Evolutionary conservation across 1,140 invertebrate genomes (phyloP), one percentile per base, ranked within the genome.

Genomic region (Lordiphosa mommai): DNA sequence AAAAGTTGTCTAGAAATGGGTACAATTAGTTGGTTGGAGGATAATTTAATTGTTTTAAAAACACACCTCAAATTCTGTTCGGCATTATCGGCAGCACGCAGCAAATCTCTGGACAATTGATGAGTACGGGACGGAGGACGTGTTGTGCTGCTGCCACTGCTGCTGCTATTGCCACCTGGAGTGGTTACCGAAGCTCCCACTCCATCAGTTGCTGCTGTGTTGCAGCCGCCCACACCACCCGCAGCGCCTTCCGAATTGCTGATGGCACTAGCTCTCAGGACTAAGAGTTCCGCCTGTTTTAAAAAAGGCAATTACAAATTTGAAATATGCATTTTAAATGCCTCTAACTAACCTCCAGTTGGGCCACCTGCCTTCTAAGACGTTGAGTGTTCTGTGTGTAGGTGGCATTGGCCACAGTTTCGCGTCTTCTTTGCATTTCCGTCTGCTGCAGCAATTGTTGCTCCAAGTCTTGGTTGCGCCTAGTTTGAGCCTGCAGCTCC

Each of bases 1-100:
- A 94, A 89, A 29, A 94, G 64, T 90, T 93, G 92, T 65, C 93
- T 93, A 12, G 14, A 33, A n/a, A n/a, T 38, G 14, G 1, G 36
- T 8, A 5, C 5, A n/a, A 43, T 4, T 9, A 5, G 13, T n/a
- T 16, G 3, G 9, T 20, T 41, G 4, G n/a, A n/a, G n/a, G n/a
- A n/a, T n/a, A n/a, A n/a, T n/a, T n/a, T n/a, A n/a, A 23, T 10
- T 44, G 8, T 23, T 10, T 2, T 7, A 7, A 1, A 14, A 7
- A 59, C 38, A 59, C 16, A 93, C 93, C 92, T 92, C 4, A 94
- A 86, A 13, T 92, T 93, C 23, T 90, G 88, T 88, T 94, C 93
- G 10, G 93, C 93, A 36, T 91, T 91, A 50, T 91, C 91, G 29
- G 93, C 93, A 43, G 93, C 93, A 34, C 89, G 85, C 52, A 91